A percentile compares a stretch with the other conserved stretches of the same genome.
phyloP scores from a whole-genome alignment of 2,888 invertebrate species.

The Synanthedon andrenaeformis region DNA sequence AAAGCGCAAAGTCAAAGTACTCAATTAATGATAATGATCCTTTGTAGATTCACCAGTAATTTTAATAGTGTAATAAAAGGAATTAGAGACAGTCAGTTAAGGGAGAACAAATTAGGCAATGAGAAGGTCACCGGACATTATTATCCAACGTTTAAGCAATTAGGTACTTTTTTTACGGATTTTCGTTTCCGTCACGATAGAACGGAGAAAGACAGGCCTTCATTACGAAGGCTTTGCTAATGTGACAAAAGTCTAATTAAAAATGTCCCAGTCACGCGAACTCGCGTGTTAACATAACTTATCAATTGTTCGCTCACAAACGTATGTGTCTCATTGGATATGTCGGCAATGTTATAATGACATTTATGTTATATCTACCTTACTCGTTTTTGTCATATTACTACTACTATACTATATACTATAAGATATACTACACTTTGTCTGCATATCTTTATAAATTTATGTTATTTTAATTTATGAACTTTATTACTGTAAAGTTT shows the following conservation, averaged over 20 bases:
- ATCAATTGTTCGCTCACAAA: constrained; percentile 9
- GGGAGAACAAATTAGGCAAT: constrained; percentile 15
- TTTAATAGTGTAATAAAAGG: constrained; percentile 3
- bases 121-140: constrained; percentile 11
- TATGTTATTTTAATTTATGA: too few relatives aligned
- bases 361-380: neutral
- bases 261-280: constrained; percentile 23
- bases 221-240: constrained; percentile 18
- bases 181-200: constrained; percentile 12
- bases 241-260: constrained; percentile 30
- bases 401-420: too few relatives aligned
- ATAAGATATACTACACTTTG: too few relatives aligned
- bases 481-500: too few relatives aligned
- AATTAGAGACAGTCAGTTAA: constrained; percentile 8
- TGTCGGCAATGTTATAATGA: neutral
- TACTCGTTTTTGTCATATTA: too few relatives aligned
- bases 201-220: constrained; percentile 17
- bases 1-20: too few relatives aligned
- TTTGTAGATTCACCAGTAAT: neutral
- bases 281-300: constrained; percentile 20
- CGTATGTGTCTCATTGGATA: constrained; percentile 6
- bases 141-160: constrained; percentile 23
- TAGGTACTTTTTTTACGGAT: constrained; percentile 22
- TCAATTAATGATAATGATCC: too few relatives aligned
- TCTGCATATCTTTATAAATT: too few relatives aligned